Evolutionary conservation across 2,888 invertebrate genomes (phyloP), one percentile per base, ranked within the genome.

Genomic region (Perithous albicinctus): DNA sequence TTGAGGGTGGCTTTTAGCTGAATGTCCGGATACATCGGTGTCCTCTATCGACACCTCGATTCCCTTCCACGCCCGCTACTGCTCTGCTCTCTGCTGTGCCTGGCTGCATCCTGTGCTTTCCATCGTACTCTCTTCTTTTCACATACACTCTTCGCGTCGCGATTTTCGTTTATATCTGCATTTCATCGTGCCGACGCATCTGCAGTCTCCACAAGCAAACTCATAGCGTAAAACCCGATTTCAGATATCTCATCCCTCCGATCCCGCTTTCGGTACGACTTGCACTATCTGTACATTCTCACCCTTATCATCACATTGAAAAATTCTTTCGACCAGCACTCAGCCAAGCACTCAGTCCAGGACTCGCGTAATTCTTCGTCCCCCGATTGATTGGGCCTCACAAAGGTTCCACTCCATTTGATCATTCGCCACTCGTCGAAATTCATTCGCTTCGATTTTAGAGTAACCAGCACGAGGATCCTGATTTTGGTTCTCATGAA

Each of bases 1-100:
- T 81, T 35, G 75, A 59, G 66, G 56, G 59, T 75, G 75, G 81
- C 81, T 81, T 81, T 81, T 81, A 78, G 78, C 78, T 56, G 66
- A 73, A 51, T 67, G 81, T 78, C 74, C 76, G 73, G 46, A 54
- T 67, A 69, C 78, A 80, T 80, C 46, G 70, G 20, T 48, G 69
- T 51, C 48, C 20, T 41, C 64, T 73, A 66, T 80, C 66, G 20
- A 67, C 32, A 56, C 46, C 29, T 75, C 29, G 23, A 43, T 76
- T 70, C 38, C 64, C 66, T 59, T 43, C 66, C 32, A 20, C 32
- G n/a, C 41, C 41, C 64, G n/a, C n/a, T 56, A 2, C 41, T 29
- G 4, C 43, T 48, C 38, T 1, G 29, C 66, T 43, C 29, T 43
- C 41, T 4, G 18, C 41, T 41, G 0, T 8, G 51, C 32, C 41